Evolutionary conservation across 2,888 invertebrate genomes (phyloP).

Genomic region (Epinotia nisella): DNA sequence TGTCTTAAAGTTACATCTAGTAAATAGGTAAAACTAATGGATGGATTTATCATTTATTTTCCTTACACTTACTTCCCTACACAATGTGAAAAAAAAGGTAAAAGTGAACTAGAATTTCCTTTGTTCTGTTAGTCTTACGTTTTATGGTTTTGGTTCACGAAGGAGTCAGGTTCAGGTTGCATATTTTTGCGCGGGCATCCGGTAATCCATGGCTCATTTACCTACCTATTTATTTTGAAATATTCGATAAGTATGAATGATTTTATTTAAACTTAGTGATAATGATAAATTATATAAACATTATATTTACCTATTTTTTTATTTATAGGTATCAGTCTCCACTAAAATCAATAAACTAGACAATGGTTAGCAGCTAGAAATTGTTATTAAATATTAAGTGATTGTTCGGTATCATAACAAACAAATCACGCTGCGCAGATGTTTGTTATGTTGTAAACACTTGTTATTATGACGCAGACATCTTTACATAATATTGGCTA

Average conservation of each 20-base stretch:
- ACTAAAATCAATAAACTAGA: not conserved
- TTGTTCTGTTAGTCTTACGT: too few species aligned
- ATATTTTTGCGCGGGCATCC: too few species aligned
- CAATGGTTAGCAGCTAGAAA: not conserved
- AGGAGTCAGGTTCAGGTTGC: too few species aligned
- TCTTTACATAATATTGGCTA: constrained; percentile 57
- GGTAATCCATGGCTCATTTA: too few species aligned
- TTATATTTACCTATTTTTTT: not conserved
- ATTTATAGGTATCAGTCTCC: not conserved
- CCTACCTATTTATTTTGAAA: too few species aligned
- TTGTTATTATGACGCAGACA: constrained; percentile 55
- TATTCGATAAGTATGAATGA: too few species aligned
- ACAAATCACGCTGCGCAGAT: constrained; percentile 13
- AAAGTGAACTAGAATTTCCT: too few species aligned
- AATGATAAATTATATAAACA: too few species aligned
- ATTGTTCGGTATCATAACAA: constrained; percentile 11
- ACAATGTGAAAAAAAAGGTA: too few species aligned
- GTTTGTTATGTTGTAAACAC: constrained; percentile 47
- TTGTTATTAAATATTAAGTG: constrained; percentile 1
- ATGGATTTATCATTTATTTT: not conserved
- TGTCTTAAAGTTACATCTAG: not conserved
- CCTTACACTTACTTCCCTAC: too few species aligned
- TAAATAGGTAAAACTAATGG: not conserved
- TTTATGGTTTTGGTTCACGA: too few species aligned
- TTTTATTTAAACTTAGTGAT: too few species aligned